Evolutionary conservation across 2,113 vertebrate genomes (phyloP).

Genomic region (Tretioscincus oriximinensis): DNA sequence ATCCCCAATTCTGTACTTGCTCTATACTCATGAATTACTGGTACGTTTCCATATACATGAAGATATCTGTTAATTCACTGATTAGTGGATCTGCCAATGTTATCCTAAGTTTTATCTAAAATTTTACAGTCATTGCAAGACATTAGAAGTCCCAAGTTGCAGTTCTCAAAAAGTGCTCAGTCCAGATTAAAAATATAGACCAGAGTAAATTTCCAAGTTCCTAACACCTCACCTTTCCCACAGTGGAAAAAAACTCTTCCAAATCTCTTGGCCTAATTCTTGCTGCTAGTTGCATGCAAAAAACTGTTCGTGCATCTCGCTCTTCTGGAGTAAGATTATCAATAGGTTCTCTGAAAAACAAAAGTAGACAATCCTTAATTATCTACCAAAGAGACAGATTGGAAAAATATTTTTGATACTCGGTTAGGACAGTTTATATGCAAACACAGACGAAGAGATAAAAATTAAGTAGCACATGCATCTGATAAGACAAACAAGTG

Average conservation of each 20-base stretch:
- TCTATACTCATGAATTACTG: too few relatives aligned
- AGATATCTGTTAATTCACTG: too few relatives aligned
- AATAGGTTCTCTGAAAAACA: constrained; percentile 80
- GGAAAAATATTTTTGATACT: background rate
- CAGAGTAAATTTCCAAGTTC: background rate
- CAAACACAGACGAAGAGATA: background rate
- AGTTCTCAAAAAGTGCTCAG: background rate
- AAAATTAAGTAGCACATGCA: background rate
- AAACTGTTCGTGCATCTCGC: constrained; percentile 93
- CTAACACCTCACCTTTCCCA: constrained; percentile 84
- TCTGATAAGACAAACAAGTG: background rate
- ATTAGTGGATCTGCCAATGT: too few relatives aligned
- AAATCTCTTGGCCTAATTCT: constrained; percentile 92
- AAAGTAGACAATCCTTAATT: background rate
- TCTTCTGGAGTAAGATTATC: constrained; percentile 95
- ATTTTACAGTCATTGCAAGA: background rate
- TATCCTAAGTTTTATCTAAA: background rate
- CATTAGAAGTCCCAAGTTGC: background rate
- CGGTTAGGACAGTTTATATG: background rate
- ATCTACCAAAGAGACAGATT: background rate
- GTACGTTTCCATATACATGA: too few relatives aligned
- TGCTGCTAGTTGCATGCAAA: constrained; percentile 98
- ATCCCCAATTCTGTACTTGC: too few relatives aligned
- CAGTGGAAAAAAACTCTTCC: constrained; percentile 98
- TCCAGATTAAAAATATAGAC: background rate